Percentiles rank a stretch among this genome's conserved stretches.
These are phyloP conservation scores for Rhagophthalmus giganteus DNA, from an alignment of 2,888 invertebrate genomes.

Conservation along the genomic window DNA sequence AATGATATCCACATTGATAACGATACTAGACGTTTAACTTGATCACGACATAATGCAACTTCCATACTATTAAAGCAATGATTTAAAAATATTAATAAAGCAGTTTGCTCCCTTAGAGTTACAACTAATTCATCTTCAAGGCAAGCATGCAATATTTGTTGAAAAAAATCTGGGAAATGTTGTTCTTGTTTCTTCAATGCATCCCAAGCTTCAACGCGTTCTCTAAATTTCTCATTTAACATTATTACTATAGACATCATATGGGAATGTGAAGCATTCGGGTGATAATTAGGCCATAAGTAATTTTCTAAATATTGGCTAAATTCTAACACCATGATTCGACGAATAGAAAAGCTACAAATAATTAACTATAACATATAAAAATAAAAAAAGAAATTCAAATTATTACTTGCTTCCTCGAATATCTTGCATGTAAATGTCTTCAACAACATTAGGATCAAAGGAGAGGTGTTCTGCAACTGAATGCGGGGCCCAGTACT, in stretches of 20 bases:
- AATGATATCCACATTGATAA: slow-evolving; percentile 92
- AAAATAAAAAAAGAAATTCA: slow-evolving; percentile 5
- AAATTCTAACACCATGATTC: slow-evolving; percentile 95
- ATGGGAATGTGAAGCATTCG: slow-evolving; percentile 82
- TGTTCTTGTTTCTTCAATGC: slow-evolving; percentile 78
- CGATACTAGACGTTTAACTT: slow-evolving; percentile 85
- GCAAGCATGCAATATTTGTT: slow-evolving; percentile 76
- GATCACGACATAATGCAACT: slow-evolving; percentile 88
- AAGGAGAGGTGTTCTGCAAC: slow-evolving; percentile 71
- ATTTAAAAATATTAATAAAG: slow-evolving; percentile 87
- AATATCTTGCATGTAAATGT: slow-evolving; percentile 87
- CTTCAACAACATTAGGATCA: slow-evolving; percentile 79
- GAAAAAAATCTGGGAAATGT: slow-evolving; percentile 80
- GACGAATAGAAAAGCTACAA: slow-evolving; percentile 74
- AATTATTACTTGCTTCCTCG: slow-evolving; percentile 72
- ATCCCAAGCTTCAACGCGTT: slow-evolving; percentile 95
- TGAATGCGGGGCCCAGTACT: slow-evolving; percentile 92
- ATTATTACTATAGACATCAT: slow-evolving; percentile 96
- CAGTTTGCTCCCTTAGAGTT: slow-evolving; percentile 77
- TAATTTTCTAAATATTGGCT: slow-evolving; percentile 97
- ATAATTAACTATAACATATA: slow-evolving; percentile 30
- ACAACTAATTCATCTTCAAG: slow-evolving; percentile 63
- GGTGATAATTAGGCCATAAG: slow-evolving; percentile 92
- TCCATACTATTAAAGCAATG: slow-evolving; percentile 98
- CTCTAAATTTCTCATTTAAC: slow-evolving; percentile 98